Conservation (phyloP, 2,113 vertebrate species). For the Reinhardtius hippoglossoides region DNA sequence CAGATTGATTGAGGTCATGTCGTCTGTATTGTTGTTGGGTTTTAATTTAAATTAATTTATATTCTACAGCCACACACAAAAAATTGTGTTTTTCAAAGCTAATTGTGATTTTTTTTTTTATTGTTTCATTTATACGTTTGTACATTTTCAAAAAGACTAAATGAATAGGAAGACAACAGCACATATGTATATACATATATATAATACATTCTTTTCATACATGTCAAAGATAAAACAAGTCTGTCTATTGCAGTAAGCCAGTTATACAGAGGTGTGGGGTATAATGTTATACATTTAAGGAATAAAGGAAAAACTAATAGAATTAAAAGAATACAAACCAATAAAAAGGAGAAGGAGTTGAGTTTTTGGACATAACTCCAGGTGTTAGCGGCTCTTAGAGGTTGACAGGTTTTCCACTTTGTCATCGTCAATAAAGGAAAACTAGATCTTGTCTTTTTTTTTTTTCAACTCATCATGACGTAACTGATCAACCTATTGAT, state of each 20-base stretch:
- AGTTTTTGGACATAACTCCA: not conserved
- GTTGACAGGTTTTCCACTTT: not conserved
- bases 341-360: not conserved
- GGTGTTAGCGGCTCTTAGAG: not conserved
- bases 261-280: not conserved
- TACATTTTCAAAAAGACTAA: not conserved
- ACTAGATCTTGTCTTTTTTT: not conserved
- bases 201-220: not conserved
- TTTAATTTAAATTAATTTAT: not conserved
- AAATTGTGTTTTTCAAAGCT: not conserved
- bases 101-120: not conserved
- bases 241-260: no score
- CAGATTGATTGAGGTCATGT: no score
- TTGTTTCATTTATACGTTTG: not conserved
- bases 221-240: not conserved
- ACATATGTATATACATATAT: not conserved
- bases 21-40: not conserved
- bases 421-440: not conserved
- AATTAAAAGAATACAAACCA: not conserved
- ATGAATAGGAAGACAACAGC: not conserved
- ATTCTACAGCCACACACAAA: no score
- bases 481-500: no score
- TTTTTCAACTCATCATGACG: no score
- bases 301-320: not conserved
- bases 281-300: not conserved